Evolutionary conservation across 2,113 vertebrate genomes (phyloP).

Genomic region (Panthera tigris): DNA sequence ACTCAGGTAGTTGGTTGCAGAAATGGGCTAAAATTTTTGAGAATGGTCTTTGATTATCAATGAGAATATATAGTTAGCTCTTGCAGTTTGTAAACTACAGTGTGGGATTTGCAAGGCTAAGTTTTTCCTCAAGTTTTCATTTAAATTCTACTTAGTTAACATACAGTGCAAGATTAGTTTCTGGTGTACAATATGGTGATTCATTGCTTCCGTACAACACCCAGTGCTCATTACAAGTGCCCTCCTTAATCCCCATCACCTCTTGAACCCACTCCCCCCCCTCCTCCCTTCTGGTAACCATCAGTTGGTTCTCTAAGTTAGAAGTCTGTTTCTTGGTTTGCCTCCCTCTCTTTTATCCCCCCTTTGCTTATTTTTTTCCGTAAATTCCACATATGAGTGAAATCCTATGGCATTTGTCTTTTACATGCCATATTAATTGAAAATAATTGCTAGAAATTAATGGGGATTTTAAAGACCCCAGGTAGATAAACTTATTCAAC

Average conservation of each 20-base stretch:
- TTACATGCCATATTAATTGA: conserved; percentile 50
- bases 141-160: background rate
- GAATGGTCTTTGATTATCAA: background rate
- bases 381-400: background rate
- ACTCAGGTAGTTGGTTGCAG: background rate
- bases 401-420: background rate
- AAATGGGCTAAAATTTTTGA: background rate
- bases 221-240: background rate
- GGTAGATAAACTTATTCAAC: background rate
- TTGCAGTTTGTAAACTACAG: conserved; percentile 8
- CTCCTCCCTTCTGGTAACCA: too few species aligned
- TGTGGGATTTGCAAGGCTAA: conserved; percentile 27
- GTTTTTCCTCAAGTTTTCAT: background rate
- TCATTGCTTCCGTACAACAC: background rate
- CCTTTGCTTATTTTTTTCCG: background rate
- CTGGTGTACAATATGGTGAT: background rate
- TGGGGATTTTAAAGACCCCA: conserved; percentile 26
- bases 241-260: background rate
- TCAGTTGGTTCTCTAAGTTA: background rate
- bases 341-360: too few species aligned
- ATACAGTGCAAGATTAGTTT: background rate
- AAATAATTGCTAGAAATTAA: conserved; percentile 56
- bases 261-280: background rate
- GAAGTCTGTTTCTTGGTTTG: background rate
- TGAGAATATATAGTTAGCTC: background rate